Conservation (phyloP, 2,888 invertebrate species). For the Erpobdella octoculata region DNA sequence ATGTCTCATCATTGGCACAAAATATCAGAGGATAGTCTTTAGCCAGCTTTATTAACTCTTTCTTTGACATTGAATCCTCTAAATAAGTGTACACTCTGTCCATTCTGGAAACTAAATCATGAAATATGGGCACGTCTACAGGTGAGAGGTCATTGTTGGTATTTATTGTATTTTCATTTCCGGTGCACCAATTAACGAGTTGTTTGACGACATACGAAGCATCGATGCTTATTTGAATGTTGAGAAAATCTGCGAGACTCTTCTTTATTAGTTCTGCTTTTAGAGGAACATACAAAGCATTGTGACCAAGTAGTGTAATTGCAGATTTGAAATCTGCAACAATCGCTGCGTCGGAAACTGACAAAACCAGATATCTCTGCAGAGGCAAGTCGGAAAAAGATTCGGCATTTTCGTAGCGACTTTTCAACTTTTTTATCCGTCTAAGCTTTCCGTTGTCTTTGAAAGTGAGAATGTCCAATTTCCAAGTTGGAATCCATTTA, state of each 20-base stretch:
- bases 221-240: slow-evolving; percentile 30
- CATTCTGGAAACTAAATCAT: slow-evolving; percentile 43
- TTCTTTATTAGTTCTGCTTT: neutral
- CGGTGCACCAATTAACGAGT: slow-evolving; percentile 42
- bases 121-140: no score
- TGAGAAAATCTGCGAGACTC: slow-evolving; percentile 2
- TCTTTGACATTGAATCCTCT: slow-evolving; percentile 39
- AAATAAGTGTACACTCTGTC: slow-evolving; percentile 43
- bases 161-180: neutral
- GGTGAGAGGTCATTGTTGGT: slow-evolving; percentile 8
- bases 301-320: neutral
- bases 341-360: neutral
- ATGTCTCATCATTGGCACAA: slow-evolving; percentile 36
- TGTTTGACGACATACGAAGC: slow-evolving; percentile 39
- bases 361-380: neutral
- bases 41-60: slow-evolving; percentile 42
- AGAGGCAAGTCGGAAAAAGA: no score
- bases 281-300: neutral
- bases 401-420: no score
- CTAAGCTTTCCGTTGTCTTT: no score
- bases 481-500: neutral
- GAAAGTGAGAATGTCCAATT: no score
- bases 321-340: neutral
- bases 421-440: no score
- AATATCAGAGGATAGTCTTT: slow-evolving; percentile 44